Evolutionary conservation across 2,797 vertebrate genomes (phyloP).

Genomic region (Gouania willdenowi): DNA sequence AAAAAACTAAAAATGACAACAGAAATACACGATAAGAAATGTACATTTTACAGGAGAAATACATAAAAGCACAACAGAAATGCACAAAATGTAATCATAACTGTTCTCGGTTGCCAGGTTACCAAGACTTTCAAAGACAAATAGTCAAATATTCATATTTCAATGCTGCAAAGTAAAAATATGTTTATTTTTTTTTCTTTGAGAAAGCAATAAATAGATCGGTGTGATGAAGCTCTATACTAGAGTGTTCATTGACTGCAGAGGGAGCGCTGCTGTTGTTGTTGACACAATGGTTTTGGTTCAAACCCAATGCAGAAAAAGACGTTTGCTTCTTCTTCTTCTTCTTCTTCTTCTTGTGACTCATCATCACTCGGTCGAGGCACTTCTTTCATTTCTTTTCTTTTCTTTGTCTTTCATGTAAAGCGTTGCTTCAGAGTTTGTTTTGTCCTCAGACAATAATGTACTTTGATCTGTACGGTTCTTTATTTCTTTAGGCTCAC

Average conservation of each 20-base stretch:
- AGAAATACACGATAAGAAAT: no score
- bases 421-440: slow-evolving; percentile 68
- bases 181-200: slow-evolving; percentile 13
- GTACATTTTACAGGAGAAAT: no score
- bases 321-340: slow-evolving; percentile 36
- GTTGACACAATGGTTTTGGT: slow-evolving; percentile 47
- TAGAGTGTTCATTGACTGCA: slow-evolving; percentile 70
- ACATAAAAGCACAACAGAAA: no score
- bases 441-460: slow-evolving; percentile 71
- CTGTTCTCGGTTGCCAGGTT: no score
- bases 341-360: slow-evolving; percentile 28
- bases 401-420: slow-evolving; percentile 59
- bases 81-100: no score
- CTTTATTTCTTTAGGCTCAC: slow-evolving; percentile 74
- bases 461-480: slow-evolving; percentile 72
- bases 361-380: slow-evolving; percentile 54
- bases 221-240: slow-evolving; percentile 59
- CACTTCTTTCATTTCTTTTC: slow-evolving; percentile 47
- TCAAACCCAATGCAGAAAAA: slow-evolving; percentile 56
- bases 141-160: no score
- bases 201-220: slow-evolving; percentile 17
- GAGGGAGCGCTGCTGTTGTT: slow-evolving; percentile 71
- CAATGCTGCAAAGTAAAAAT: no score
- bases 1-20: no score
- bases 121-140: no score